Evolutionary conservation across 2,888 invertebrate species (phyloP).

Genomic region (Kryphioiulus occultus): DNA sequence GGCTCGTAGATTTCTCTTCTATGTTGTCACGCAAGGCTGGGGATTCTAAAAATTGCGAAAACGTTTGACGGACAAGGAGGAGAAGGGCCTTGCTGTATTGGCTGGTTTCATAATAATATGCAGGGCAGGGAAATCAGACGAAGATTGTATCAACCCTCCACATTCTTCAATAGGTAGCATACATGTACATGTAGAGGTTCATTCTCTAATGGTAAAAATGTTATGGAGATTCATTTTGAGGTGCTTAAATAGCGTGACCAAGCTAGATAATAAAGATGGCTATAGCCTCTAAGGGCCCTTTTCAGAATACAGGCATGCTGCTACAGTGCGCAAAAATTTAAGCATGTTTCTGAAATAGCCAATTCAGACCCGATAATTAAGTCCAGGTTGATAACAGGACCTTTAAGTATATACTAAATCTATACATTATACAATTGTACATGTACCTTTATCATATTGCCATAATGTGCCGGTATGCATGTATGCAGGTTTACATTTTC

Average conservation of each 20-base stretch:
- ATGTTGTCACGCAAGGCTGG: conserved; percentile 23
- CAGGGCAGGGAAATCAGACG: neutral
- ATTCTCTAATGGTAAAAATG: neutral
- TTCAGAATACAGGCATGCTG: too few species aligned
- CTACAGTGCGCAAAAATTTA: too few species aligned
- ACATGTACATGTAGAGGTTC: neutral
- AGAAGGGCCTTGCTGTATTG: neutral
- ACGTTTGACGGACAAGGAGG: conserved; percentile 6
- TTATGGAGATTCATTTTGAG: neutral
- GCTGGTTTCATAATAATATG: neutral
- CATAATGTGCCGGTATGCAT: too few species aligned
- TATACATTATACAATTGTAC: too few species aligned
- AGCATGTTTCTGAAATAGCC: too few species aligned
- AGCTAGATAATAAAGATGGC: neutral
- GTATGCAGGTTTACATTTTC: too few species aligned
- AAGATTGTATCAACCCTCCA: neutral
- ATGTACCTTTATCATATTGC: too few species aligned
- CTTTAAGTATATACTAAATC: too few species aligned
- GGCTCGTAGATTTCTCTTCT: neutral
- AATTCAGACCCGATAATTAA: too few species aligned
- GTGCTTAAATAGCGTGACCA: neutral
- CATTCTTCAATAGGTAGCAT: neutral
- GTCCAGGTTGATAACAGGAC: too few species aligned
- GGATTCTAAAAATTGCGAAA: conserved; percentile 32
- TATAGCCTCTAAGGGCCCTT: too few species aligned